Base-by-base conservation (phyloP, 2,888 invertebrate genomes). In the Mayetiola destructor region DNA sequence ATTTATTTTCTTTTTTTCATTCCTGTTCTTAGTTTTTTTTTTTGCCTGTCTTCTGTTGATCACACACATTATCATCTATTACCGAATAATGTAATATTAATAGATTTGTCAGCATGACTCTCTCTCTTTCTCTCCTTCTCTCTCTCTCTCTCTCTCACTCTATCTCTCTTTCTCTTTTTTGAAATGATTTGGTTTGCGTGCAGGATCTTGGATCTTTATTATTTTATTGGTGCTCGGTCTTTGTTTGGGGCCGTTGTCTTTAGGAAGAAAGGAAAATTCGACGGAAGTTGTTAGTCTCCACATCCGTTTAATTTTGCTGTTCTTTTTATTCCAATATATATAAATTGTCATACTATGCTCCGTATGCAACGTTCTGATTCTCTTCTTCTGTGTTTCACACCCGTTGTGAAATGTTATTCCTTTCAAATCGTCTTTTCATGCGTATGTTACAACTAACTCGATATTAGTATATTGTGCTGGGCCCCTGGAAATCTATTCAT, bases 251-350 rank as follows among this genome's bases (percentile, higher is more conserved):
- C 12, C 20, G 16, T 39, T 39, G n/a, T 16, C 4, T 20, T n/a
- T 39, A 2, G 3, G 16, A 16, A 39, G 18, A 39, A 39, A 39
- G 20, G 39, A 39, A 39, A 39, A 20, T 39, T 39, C 20, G 18
- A 40, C 40, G 40, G 40, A 40, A 21, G 21, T 40, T 40, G 40
- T 40, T 40, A 40, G 21, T 21, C 40, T 39, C 40, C 21, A 40
- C 40, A 40, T 40, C 40, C 40, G 21, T 21, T 40, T 40, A n/a
- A n/a, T 36, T 16, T 8, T 36, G 36, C n/a, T 8, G 4, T 4
- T 36, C 14, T 36, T 4, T 4, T 36, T 36, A 14, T 36, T 36
- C 12, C n/a, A n/a, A 32, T 36, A n/a, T n/a, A n/a, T 36, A n/a
- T 12, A 12, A 36, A n/a, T n/a, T 9, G 36, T 36, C 36, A n/a